Conservation (phyloP, 2,113 vertebrate genomes). For the Probosciger aterrimus region DNA sequence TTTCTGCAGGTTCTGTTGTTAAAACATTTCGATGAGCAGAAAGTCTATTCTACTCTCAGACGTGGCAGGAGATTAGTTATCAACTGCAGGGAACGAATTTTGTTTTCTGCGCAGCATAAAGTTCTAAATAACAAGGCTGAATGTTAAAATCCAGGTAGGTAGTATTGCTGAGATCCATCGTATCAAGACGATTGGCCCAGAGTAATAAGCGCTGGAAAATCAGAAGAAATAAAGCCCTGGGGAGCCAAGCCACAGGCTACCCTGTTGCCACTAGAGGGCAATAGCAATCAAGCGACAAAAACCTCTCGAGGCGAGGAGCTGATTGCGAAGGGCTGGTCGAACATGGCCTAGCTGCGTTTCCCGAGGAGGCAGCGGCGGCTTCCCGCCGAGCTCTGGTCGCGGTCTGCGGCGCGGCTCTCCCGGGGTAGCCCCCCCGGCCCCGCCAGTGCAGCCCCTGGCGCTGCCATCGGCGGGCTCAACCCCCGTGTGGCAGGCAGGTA, state of each 20-base stretch:
- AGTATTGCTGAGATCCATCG: neutral
- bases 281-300: slow-evolving; percentile 23
- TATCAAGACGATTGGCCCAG: neutral
- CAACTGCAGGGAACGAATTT: neutral
- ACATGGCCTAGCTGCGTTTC: fast-evolving
- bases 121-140: neutral
- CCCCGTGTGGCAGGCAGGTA: neutral
- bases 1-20: neutral
- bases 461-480: neutral
- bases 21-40: neutral
- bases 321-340: fast-evolving
- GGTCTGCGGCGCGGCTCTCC: neutral
- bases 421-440: neutral
- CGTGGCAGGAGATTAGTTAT: neutral
- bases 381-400: neutral
- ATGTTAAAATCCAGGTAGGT: neutral
- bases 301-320: neutral
- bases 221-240: fast-evolving
- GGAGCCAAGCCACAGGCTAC: neutral
- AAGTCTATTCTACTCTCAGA: neutral
- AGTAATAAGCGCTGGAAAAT: fast-evolving
- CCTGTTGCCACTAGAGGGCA: slow-evolving; percentile 35
- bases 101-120: neutral
- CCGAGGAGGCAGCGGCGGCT: neutral
- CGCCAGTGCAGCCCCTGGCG: neutral